phyloP scores from a whole-genome alignment of 1,140 invertebrate genomes.

The Episyrphus balteatus region DNA sequence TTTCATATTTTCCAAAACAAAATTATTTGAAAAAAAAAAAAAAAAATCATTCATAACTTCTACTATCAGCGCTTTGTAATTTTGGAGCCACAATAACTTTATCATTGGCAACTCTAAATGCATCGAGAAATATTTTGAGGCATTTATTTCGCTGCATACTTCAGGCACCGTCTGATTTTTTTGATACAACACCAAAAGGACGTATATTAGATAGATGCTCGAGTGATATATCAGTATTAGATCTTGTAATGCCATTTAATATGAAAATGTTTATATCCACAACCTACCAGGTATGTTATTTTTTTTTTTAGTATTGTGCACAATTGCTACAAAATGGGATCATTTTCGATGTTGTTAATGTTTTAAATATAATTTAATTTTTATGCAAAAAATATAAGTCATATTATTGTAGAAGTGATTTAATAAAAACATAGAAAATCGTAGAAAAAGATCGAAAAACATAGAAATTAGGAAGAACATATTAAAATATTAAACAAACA shows the following conservation, averaged over 20 bases:
- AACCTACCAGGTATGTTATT: conserved; percentile 22
- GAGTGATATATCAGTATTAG: conserved; percentile 59
- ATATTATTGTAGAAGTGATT: too few species aligned
- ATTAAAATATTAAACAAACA: too few species aligned
- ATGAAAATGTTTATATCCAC: conserved; percentile 27
- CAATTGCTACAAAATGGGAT: too few species aligned
- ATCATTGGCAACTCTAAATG: conserved; percentile 49
- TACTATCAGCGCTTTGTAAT: conserved; percentile 23
- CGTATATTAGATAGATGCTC: conserved; percentile 63
- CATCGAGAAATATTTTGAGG: conserved; percentile 33
- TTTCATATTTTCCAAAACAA: too few species aligned
- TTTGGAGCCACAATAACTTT: conserved; percentile 43
- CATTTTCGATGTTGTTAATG: too few species aligned
- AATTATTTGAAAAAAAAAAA: neutral
- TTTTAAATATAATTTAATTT: too few species aligned
- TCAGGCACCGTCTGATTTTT: conserved; percentile 59
- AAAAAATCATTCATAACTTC: conserved; percentile 15
- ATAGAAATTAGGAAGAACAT: too few species aligned
- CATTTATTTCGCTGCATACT: conserved; percentile 48
- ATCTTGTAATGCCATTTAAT: conserved; percentile 40
- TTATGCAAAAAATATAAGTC: too few species aligned
- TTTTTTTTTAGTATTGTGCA: too few species aligned
- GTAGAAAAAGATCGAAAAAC: too few species aligned
- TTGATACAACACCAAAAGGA: conserved; percentile 64
- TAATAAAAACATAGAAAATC: too few species aligned